A percentile compares a stretch with the other conserved stretches of the same genome.
phyloP scores from a whole-genome alignment of 2,113 vertebrate genomes.

The Numenius arquata region DNA sequence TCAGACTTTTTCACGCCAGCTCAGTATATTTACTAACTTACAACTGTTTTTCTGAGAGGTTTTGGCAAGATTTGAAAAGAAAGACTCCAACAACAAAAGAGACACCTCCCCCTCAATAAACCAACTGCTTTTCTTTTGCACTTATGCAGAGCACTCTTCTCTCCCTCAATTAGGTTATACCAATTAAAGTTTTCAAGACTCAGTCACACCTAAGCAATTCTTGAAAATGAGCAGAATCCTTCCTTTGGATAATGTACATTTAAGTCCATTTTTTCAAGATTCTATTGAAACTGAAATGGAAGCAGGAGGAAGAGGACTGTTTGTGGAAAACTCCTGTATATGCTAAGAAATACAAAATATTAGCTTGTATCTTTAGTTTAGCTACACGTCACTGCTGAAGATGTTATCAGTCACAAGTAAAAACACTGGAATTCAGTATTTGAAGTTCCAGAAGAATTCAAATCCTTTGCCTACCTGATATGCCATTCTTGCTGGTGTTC shows the following conservation, averaged over 20 bases:
- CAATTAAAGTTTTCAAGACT: not conserved
- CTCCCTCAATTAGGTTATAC: not conserved
- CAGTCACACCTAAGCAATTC: not conserved
- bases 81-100: not conserved
- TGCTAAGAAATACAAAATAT: not conserved
- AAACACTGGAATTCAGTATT: not conserved
- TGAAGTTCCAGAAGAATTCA: not conserved
- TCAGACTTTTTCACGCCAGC: not conserved
- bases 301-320: not conserved
- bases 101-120: not conserved
- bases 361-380: not conserved
- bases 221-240: not conserved
- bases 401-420: not conserved
- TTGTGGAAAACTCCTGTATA: not conserved
- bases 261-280: not conserved
- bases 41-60: not conserved
- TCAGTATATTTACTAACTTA: not conserved
- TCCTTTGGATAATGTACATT: not conserved
- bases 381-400: not conserved
- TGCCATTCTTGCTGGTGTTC: constrained; percentile 81
- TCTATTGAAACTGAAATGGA: not conserved
- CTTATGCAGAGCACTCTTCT: not conserved
- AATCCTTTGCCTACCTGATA: constrained; percentile 80
- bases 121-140: not conserved
- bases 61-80: not conserved